Conservation (phyloP, 1,140 invertebrate genomes). For the Magallana ariakensis region DNA sequence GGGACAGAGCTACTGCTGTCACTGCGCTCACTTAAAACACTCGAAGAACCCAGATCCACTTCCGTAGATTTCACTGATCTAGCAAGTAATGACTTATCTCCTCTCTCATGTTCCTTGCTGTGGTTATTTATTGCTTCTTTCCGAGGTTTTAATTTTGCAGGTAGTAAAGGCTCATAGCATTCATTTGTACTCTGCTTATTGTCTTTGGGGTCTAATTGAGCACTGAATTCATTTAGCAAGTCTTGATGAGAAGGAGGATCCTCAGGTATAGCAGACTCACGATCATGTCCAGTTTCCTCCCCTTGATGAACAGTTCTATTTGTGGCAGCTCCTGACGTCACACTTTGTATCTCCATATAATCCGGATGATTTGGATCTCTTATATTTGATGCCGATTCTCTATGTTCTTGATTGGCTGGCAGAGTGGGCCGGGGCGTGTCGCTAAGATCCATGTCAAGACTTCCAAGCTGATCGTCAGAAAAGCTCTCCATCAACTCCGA, state of each 20-base stretch:
- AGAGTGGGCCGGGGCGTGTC: slow-evolving; percentile 55
- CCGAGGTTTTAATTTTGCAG: slow-evolving; percentile 82
- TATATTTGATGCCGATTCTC: slow-evolving; percentile 52
- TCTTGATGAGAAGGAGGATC: neutral
- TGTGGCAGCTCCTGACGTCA: slow-evolving; percentile 61
- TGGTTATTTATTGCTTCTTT: slow-evolving; percentile 85
- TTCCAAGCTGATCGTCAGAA: slow-evolving; percentile 60
- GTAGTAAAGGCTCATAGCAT: slow-evolving; percentile 79
- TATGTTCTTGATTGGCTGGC: slow-evolving; percentile 20
- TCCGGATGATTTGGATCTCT: slow-evolving; percentile 64
- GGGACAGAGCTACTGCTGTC: slow-evolving; percentile 42
- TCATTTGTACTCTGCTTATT: slow-evolving; percentile 40
- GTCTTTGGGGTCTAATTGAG: neutral
- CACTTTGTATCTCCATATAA: slow-evolving; percentile 71
- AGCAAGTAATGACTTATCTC: slow-evolving; percentile 73
- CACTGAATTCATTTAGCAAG: slow-evolving; percentile 24
- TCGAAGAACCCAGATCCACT: slow-evolving; percentile 27
- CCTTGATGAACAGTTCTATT: slow-evolving; percentile 37
- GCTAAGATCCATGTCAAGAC: slow-evolving; percentile 64
- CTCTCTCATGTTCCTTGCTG: slow-evolving; percentile 84
- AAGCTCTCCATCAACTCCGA: slow-evolving; percentile 69
- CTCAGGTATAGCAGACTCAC: neutral
- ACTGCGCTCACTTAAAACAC: slow-evolving; percentile 50
- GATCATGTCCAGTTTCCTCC: neutral
- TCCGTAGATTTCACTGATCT: slow-evolving; percentile 41